phyloP scores from a whole-genome alignment of 2,888 invertebrate species.

The Bombylius major region DNA sequence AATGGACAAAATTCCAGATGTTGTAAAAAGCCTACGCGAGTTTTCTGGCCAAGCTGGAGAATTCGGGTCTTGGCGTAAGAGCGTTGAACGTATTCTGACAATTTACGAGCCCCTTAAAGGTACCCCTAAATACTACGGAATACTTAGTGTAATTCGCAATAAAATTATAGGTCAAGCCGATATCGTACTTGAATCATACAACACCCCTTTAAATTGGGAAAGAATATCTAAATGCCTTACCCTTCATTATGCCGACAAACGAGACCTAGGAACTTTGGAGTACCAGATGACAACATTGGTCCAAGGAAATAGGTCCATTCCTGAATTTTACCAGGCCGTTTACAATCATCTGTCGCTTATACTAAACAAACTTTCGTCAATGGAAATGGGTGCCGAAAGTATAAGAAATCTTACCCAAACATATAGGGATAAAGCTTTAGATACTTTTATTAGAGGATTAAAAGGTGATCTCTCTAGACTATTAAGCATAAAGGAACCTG shows the following conservation, averaged over 20 bases:
- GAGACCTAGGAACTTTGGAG: slow-evolving; percentile 11
- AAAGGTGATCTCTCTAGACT: slow-evolving; percentile 11
- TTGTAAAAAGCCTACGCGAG: slow-evolving; percentile 6
- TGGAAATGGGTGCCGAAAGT: slow-evolving; percentile 14
- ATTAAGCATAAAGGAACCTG: slow-evolving; percentile 3
- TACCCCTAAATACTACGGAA: slow-evolving; percentile 10
- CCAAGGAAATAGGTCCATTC: slow-evolving; percentile 10
- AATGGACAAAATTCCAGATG: slow-evolving; percentile 10
- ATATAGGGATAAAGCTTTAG: slow-evolving; percentile 15
- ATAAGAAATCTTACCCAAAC: slow-evolving; percentile 8
- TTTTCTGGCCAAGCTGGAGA: slow-evolving; percentile 8
- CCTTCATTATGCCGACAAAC: slow-evolving; percentile 10
- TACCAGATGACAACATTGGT: slow-evolving; percentile 11
- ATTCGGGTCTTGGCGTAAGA: slow-evolving; percentile 8
- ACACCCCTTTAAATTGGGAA: slow-evolving; percentile 7
- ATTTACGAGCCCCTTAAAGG: slow-evolving; percentile 6
- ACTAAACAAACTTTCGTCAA: slow-evolving; percentile 15
- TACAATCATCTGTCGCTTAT: slow-evolving; percentile 16
- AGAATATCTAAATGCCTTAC: slow-evolving; percentile 5
- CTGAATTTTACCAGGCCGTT: slow-evolving; percentile 15
- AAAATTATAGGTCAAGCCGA: slow-evolving; percentile 4
- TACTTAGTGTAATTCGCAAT: slow-evolving; percentile 1
- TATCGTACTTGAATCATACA: slow-evolving; percentile 4
- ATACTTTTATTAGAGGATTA: slow-evolving; percentile 15
- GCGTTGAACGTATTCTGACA: slow-evolving; percentile 9